Base-by-base conservation (phyloP, 2,113 vertebrate species). In the Hyperopisus bebe region DNA sequence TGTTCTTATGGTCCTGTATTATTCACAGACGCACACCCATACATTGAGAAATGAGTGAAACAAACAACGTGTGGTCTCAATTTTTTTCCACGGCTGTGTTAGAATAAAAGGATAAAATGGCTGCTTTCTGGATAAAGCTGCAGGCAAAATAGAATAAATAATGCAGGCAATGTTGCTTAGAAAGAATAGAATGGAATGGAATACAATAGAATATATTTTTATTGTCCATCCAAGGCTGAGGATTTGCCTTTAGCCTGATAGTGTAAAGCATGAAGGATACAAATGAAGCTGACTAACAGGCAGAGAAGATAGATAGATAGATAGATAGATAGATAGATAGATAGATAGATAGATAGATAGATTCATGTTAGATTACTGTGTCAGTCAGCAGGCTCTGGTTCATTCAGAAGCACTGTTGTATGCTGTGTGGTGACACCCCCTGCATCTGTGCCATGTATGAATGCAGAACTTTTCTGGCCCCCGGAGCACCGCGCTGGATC, bases 401-500 rank as follows among this genome's bases (percentile, higher is more conserved):
- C n/a, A 10, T 27, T 27, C n/a, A 11, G 62, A 27, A 27, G 62
- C n/a, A 11, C n/a, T 0, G 9, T 11, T 27, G 9, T 13, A 27
- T 70, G 62, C 15, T n/a, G 21, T 46, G 42, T 84, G 21, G 21
- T 42, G 82, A 44, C 82, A n/a, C 42, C 82, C 44, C 44, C 10
- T 66, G 53, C 24, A 39, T 88, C 35, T 86, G 10, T 74, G 13
- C 80, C 50, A 8, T 87, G 48, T 86, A n/a, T 6, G 4, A 85
- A 11, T 70, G n/a, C 92, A 99, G 98, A 92, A 97, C 98, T 0
- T 99, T 99, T 94, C 95, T 99, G 95, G 98, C 98, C 4, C 98
- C 98, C 0, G 98, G 98, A 1, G 98, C 98, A 0, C 96, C 98
- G 8, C 97, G 98, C 0, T 99, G 98, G 98, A 99, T 99, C 91